Evolutionary conservation across 2,113 vertebrate species (phyloP), one percentile per base, ranked within the genome.

Genomic region (Anoplopoma fimbria): DNA sequence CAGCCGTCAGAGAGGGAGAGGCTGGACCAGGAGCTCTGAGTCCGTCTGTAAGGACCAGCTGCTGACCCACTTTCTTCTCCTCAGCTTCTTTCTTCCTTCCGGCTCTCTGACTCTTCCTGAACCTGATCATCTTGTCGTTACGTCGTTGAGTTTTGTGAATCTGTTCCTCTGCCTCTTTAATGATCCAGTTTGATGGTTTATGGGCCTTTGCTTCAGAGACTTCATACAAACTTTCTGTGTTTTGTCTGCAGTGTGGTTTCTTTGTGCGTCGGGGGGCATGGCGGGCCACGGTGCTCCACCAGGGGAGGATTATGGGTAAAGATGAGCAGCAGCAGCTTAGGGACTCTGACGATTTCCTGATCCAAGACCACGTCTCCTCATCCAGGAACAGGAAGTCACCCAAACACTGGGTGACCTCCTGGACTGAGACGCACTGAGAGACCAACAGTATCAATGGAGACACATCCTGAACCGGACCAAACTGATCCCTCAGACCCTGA

Each of bases 391-490:
- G 65, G 53, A 88, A 83, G 36, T 45, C 67, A 6, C 71, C 69
- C 0, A 90, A 75, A 83, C 81, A 64, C 17, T 97, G 97, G 97
- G 95, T 97, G 76, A 97, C 96, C 63, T 96, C 91, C 69, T 97
- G 97, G 97, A 95, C 95, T 79, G 96, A 95, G 94, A 95, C 93
- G 80, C 25, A 58, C 40, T 89, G 60, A 89, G 40, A 62, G 12
- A 57, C n/a, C n/a, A n/a, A n/a, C 40, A 0, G 34, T 38, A 13
- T 25, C 69, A 38, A 47, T 27, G 29, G 69, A 57, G 74, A 45
- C 67, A 1, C 8, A 36, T 4, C 34, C 70, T 45, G 61, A 40
- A 72, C 33, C 6, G 0, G 7, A 67, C 31, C 10, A 62, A 27
- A 42, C 42, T 23, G 19, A 4, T 45, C 60, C 8, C 23, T 12